Conservation (phyloP, 2,797 vertebrate species). For the Allobates femoralis region DNA sequence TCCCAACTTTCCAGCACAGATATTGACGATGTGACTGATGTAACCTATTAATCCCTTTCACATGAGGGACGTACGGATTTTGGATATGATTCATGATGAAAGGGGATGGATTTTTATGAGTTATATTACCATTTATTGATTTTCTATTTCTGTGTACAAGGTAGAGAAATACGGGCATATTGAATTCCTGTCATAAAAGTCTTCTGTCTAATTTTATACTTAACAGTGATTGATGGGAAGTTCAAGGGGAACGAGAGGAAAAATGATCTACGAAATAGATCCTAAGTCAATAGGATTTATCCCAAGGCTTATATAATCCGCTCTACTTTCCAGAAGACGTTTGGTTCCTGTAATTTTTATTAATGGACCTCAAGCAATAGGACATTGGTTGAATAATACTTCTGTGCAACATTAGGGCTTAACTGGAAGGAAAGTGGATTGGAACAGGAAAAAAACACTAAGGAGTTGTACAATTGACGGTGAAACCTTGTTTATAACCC, state of each 20-base stretch:
- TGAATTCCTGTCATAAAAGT: constrained; percentile 43
- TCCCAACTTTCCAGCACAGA: constrained; percentile 3
- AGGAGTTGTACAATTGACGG: not conserved
- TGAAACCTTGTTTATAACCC: not conserved
- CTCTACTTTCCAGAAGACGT: not conserved
- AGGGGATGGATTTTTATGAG: constrained; percentile 44
- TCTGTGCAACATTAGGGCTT: not conserved
- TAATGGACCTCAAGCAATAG: not conserved
- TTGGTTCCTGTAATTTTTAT: constrained; percentile 1
- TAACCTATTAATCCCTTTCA: constrained; percentile 48
- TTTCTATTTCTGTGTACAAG: constrained; percentile 52
- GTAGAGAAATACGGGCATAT: constrained; percentile 53
- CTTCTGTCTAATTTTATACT: constrained; percentile 44
- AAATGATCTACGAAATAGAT: constrained; percentile 4
- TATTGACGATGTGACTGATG: constrained; percentile 51
- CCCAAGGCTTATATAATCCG: not conserved
- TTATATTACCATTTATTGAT: constrained; percentile 58
- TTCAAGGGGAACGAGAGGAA: not conserved
- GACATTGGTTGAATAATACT: not conserved
- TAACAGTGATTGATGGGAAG: constrained; percentile 34
- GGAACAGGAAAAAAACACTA: not conserved
- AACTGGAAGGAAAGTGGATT: not conserved
- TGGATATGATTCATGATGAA: constrained; percentile 52
- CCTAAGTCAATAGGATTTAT: constrained; percentile 19
- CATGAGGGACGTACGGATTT: constrained; percentile 21